Base-by-base conservation (phyloP, 2,113 vertebrate genomes). In the Orthonyx spaldingii region DNA sequence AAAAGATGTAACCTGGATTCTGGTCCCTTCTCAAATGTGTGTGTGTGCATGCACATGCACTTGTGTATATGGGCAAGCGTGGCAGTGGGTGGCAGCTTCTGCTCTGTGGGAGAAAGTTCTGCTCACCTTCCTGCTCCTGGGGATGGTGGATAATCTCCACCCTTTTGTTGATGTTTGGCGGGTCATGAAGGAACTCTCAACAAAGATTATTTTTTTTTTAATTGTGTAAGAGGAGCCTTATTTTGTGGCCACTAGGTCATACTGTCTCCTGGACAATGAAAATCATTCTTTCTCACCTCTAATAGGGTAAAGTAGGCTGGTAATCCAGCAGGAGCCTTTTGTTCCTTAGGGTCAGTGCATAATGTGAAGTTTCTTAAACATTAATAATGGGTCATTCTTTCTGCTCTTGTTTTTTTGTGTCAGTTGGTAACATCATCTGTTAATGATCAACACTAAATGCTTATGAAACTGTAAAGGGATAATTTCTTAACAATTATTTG, bases 41-140 rank as follows among this genome's bases (percentile, higher is more conserved):
- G 5, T 5, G 1, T 28, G 5, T n/a, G 6, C 13, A 33, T 24
- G 16, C 26, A 19, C 9, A 6, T 8, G 3, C n/a, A 4, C 13
- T 24, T 9, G 6, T 75, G 22, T 50, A 10, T 22, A 2, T 11
- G 44, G 8, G 23, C 2, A 10, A 50, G 30, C 1, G 0, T 24
- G 46, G 46, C 7, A 1, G 23, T 28, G 24, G 39, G 37, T 42
- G 39, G 41, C 32, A 91, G 46, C 46, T 84, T n/a, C 71, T 52
- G 13, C 13, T 57, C 41, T 69, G 41, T 56, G 63, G 32, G 28
- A 81, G 41, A 89, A 72, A 59, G 52, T 81, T 61, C 64, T 78
- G 55, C 37, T 81, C 52, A 74, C 32, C n/a, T 65, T 70, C 23
- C 56, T 61, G 71, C 56, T 84, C 15, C 50, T 66, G 55, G 22